These are phyloP conservation scores for Anthrax anthrax DNA, from an alignment of 2,888 invertebrate species.

Conservation along the genomic window DNA sequence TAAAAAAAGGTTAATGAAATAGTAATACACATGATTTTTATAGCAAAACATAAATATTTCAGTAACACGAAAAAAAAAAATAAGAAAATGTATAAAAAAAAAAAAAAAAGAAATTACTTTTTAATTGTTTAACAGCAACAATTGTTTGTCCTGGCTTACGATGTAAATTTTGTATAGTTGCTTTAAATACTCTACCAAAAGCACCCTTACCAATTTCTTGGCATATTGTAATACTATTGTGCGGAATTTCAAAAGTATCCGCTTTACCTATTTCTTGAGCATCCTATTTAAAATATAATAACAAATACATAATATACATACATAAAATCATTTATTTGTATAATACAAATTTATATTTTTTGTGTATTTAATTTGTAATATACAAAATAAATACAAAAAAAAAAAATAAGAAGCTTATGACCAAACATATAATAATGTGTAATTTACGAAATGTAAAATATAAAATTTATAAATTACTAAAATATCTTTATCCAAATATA, in stretches of 20 bases:
- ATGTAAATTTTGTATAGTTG: constrained; percentile 40
- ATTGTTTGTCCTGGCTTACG: constrained; percentile 37
- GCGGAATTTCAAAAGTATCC: constrained; percentile 27
- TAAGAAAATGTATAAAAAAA: constrained; percentile 4
- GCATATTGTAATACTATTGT: constrained; percentile 25
- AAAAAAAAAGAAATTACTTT: constrained; percentile 37
- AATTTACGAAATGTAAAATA: too few relatives aligned
- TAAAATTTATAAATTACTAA: constrained; percentile 30
- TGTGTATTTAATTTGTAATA: too few relatives aligned
- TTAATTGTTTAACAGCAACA: constrained; percentile 62
- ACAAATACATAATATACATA: too few relatives aligned
- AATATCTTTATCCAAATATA: constrained; percentile 42
- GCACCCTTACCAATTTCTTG: constrained; percentile 55
- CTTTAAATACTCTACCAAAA: constrained; percentile 59
- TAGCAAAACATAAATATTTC: too few relatives aligned
- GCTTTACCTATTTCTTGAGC: constrained; percentile 24
- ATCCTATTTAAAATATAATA: constrained; percentile 16
- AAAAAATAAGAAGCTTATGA: too few relatives aligned
- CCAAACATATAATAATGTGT: too few relatives aligned
- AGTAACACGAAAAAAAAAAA: too few relatives aligned
- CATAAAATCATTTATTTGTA: too few relatives aligned
- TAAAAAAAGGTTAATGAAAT: too few relatives aligned
- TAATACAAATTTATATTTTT: too few relatives aligned
- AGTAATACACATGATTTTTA: too few relatives aligned
- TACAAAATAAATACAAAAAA: too few relatives aligned